phyloP scores from a whole-genome alignment of 2,113 vertebrate species.

The Psephotus haematonotus region DNA sequence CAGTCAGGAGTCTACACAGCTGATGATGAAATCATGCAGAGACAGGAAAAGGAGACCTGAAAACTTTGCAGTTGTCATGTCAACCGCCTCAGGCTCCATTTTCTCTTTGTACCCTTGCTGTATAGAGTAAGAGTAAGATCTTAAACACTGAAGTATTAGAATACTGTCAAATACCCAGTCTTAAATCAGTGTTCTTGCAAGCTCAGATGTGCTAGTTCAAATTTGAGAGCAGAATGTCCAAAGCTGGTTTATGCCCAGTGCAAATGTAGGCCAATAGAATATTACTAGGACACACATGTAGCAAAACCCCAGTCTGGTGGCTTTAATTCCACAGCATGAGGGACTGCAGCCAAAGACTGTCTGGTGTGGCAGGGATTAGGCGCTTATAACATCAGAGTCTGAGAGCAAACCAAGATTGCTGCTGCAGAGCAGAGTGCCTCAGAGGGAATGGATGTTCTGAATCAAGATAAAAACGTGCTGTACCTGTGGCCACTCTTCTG shows the following conservation, averaged over 20 bases:
- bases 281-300: not conserved
- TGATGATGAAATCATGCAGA: not conserved
- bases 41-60: not conserved
- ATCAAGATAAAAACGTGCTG: not conserved
- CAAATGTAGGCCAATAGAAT: slow-evolving; percentile 40
- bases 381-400: slow-evolving; percentile 39
- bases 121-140: not conserved
- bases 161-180: not conserved
- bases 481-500: not conserved
- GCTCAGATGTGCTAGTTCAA: not conserved
- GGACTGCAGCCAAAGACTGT: slow-evolving; percentile 24
- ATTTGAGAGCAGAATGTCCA: not conserved
- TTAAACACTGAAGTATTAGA: not conserved
- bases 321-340: slow-evolving; percentile 8
- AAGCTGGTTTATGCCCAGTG: not conserved
- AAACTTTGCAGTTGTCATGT: not conserved
- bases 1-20: not conserved
- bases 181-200: not conserved
- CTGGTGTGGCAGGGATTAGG: slow-evolving; percentile 48
- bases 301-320: not conserved
- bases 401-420: slow-evolving; percentile 38
- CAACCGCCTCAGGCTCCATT: not conserved
- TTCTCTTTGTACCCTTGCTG: not conserved
- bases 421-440: not conserved
- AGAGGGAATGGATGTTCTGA: not conserved